These are phyloP conservation scores for Drosophila paranaensis DNA, from an alignment of 2,888 invertebrate genomes.

Conservation along the genomic window DNA sequence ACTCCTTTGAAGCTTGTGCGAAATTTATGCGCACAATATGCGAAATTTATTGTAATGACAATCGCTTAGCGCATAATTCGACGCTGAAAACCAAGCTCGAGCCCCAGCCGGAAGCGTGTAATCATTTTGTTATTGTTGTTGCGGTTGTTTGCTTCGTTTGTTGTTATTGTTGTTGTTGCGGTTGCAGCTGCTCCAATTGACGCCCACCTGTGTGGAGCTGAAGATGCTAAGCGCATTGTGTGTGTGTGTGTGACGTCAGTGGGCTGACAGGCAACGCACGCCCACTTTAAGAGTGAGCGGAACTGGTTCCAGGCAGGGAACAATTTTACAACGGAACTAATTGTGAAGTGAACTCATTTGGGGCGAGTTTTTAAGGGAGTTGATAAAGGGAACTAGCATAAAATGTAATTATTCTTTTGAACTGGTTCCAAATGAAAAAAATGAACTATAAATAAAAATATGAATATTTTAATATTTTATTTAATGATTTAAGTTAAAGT, in stretches of 20 bases:
- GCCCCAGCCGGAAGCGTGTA: conserved; percentile 73
- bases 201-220: conserved; percentile 64
- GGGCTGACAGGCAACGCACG: conserved; percentile 41
- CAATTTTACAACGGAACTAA: conserved; percentile 14
- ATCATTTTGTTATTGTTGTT: conserved; percentile 61
- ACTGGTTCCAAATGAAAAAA: not conserved
- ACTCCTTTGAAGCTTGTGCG: conserved; percentile 77
- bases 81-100: conserved; percentile 18
- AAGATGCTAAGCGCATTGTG: conserved; percentile 31
- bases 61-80: conserved; percentile 77
- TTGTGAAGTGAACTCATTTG: conserved; percentile 16
- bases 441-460: too few relatives aligned
- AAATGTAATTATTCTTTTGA: not conserved
- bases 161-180: conserved; percentile 36
- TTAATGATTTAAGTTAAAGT: too few relatives aligned
- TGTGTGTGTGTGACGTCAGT: conserved; percentile 26
- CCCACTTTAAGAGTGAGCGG: conserved; percentile 29
- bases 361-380: not conserved
- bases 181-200: conserved; percentile 76
- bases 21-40: conserved; percentile 79
- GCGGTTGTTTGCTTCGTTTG: conserved; percentile 19
- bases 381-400: not conserved
- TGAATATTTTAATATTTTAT: too few relatives aligned
- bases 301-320: conserved; percentile 35
- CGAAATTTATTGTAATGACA: conserved; percentile 78